A percentile compares a stretch with the other conserved stretches of the same genome.
Evolutionary conservation across 30 jellyfish, hydroid and myxozoan species (phyloP).

Genomic region (Rhopilema esculentum): DNA sequence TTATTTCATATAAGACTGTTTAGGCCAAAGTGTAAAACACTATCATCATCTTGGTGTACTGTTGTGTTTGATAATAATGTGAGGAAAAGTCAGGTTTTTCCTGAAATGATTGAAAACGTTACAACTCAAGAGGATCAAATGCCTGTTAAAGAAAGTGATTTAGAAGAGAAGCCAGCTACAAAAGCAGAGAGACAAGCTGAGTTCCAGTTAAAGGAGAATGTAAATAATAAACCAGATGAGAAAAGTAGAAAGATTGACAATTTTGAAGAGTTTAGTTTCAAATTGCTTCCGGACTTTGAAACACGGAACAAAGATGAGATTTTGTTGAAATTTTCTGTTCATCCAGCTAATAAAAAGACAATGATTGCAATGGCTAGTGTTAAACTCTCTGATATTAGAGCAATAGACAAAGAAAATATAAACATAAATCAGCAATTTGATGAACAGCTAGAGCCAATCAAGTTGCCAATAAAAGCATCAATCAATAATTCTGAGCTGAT

Average conservation of each 20-base stretch:
- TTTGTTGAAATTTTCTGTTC: constrained; percentile 75
- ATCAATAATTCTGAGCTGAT: constrained; percentile 53
- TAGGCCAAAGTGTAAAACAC: constrained; percentile 60
- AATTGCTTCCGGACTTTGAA: constrained; percentile 27
- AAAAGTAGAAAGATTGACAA: background rate
- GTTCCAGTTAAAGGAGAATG: background rate
- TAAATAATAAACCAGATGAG: background rate
- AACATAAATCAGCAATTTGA: background rate
- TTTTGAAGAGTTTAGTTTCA: constrained; percentile 62
- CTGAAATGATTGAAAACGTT: background rate
- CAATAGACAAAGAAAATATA: background rate
- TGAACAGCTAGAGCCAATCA: constrained; percentile 10
- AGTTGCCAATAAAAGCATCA: constrained; percentile 30
- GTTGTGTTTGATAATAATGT: constrained; percentile 59
- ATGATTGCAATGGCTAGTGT: constrained; percentile 73
- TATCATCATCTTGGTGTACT: constrained; percentile 63
- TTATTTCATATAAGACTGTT: constrained; percentile 53
- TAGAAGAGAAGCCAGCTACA: constrained; percentile 1
- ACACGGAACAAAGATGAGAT: constrained; percentile 38
- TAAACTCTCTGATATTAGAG: constrained; percentile 33
- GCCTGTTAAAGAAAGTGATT: constrained; percentile 1
- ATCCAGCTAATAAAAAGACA: constrained; percentile 62
- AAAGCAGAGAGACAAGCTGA: background rate
- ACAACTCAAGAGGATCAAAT: background rate
- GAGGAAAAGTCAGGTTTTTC: constrained; percentile 43